Evolutionary conservation across 2,797 vertebrate genomes (phyloP).

Genomic region (Bradypodion pumilum): DNA sequence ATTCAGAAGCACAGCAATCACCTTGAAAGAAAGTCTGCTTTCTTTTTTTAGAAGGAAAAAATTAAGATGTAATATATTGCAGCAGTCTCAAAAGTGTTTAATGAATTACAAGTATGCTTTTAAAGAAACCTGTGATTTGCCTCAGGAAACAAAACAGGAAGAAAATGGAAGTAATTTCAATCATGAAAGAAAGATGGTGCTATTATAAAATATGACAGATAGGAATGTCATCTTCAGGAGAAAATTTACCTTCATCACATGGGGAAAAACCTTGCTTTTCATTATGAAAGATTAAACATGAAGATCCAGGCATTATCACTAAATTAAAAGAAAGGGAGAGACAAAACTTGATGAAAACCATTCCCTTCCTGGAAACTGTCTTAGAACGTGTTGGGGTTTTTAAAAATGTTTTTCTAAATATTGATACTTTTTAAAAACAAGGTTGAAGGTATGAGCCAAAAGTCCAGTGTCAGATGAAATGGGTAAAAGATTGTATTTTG

Average conservation of each 20-base stretch:
- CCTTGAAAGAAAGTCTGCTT: not conserved
- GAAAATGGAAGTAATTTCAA: constrained; percentile 27
- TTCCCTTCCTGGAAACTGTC: not conserved
- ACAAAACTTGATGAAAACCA: not conserved
- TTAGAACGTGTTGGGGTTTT: not conserved
- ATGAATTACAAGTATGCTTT: constrained; percentile 10
- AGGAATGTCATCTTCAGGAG: not conserved
- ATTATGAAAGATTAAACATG: constrained; percentile 20
- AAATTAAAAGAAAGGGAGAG: not conserved
- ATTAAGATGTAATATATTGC: not conserved
- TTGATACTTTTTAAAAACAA: too few species aligned
- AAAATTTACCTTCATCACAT: not conserved
- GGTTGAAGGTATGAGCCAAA: not conserved
- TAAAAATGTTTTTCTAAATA: too few species aligned
- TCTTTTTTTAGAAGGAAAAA: not conserved
- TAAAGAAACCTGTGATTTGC: constrained; percentile 17
- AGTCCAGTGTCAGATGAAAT: not conserved
- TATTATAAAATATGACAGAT: constrained; percentile 35
- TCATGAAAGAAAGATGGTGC: constrained; percentile 33
- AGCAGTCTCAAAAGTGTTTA: not conserved
- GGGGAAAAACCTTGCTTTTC: not conserved
- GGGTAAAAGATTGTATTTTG: not conserved
- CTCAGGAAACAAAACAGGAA: constrained; percentile 17
- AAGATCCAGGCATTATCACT: not conserved
- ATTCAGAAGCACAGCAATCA: not conserved